Percentiles rank a stretch among this genome's conserved stretches.
phyloP scores from a whole-genome alignment of 2,888 invertebrate species.

The Leptinotarsa tumamoca region DNA sequence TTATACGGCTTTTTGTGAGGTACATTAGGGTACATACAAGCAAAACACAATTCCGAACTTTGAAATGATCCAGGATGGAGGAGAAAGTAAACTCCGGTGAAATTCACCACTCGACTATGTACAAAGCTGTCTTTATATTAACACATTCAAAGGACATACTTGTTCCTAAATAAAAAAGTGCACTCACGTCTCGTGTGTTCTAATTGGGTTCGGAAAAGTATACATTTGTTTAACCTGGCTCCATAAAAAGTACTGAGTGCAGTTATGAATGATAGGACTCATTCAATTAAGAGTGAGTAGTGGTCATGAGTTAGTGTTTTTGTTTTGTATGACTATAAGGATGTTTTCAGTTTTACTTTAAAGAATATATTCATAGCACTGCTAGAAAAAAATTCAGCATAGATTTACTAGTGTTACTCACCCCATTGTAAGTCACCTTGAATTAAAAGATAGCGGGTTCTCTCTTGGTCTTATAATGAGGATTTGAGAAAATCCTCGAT shows the following conservation, averaged over 20 bases:
- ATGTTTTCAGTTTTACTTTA: no score
- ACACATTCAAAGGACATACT: neutral
- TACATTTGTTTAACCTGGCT: neutral
- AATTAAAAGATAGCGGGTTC: no score
- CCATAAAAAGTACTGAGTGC: neutral
- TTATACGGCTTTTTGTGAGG: conserved; percentile 5
- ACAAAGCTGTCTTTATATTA: neutral
- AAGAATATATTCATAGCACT: no score
- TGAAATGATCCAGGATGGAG: neutral
- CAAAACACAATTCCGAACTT: neutral
- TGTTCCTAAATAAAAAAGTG: neutral
- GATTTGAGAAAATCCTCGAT: no score
- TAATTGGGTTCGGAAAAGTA: neutral
- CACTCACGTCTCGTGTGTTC: neutral
- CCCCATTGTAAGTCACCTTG: no score
- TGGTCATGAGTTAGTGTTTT: no score
- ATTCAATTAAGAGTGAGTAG: no score
- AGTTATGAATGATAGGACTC: no score
- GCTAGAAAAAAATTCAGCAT: no score
- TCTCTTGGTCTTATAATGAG: no score
- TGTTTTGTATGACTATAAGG: no score
- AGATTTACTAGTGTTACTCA: no score
- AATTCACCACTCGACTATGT: neutral
- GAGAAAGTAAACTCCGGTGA: neutral
- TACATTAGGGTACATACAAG: neutral